Percentiles rank a stretch among this genome's conserved stretches.
phyloP scores from a whole-genome alignment of 2,888 invertebrate genomes.

The Craniophora ligustri region DNA sequence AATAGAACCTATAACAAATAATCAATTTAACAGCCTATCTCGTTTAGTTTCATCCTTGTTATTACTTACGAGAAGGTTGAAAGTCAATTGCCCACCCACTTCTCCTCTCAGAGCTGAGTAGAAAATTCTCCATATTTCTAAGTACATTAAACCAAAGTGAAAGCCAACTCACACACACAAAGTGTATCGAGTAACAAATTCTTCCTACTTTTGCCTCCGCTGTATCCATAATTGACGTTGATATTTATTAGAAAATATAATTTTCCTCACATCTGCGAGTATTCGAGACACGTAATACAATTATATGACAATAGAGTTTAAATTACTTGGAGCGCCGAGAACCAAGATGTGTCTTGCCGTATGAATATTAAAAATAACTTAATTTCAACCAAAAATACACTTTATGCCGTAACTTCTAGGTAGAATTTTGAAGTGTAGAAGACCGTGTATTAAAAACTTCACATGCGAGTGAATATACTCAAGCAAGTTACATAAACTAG shows the following conservation, averaged over 20 bases:
- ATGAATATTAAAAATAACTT: conserved; percentile 70
- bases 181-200: conserved; percentile 19
- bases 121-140: too few species aligned
- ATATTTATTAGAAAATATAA: conserved; percentile 73
- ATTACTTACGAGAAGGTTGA: too few species aligned
- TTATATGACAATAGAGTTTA: conserved; percentile 75
- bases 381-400: not conserved
- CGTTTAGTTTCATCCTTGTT: too few species aligned
- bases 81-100: too few species aligned
- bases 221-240: conserved; percentile 50
- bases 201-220: conserved; percentile 18
- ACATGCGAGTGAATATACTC: conserved; percentile 5
- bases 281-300: conserved; percentile 74
- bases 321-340: conserved; percentile 64
- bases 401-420: not conserved
- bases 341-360: conserved; percentile 68
- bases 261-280: conserved; percentile 55
- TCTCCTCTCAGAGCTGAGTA: too few species aligned
- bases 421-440: conserved; percentile 3
- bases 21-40: too few species aligned
- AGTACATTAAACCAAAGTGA: too few species aligned
- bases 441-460: not conserved
- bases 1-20: too few species aligned
- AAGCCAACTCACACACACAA: not conserved
- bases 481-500: conserved; percentile 45